Percentiles rank a stretch among this genome's conserved stretches.
Conservation (phyloP, 1,140 invertebrate species). For the Drosophila ironensis region DNA sequence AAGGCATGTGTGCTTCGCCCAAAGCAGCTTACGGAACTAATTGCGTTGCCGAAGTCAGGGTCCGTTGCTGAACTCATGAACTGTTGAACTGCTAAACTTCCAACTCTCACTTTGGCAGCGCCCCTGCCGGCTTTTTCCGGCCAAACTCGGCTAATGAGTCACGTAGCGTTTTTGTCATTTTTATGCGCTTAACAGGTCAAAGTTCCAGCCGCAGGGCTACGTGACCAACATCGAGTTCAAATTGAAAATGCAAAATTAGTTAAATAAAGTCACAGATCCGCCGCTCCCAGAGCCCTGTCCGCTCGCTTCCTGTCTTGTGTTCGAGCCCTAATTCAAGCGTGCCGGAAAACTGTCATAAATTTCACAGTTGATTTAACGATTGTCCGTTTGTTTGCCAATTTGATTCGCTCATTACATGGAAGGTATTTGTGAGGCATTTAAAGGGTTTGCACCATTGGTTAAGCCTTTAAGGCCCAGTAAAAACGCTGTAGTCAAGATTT, state of each 20-base stretch:
- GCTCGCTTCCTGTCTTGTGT: not conserved
- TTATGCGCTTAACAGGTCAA: conserved; percentile 65
- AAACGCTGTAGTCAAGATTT: too few relatives aligned
- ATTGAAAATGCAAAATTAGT: conserved; percentile 69
- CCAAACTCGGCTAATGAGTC: conserved; percentile 55
- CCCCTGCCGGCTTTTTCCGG: conserved; percentile 5
- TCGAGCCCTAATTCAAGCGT: not conserved
- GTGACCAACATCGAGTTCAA: conserved; percentile 52
- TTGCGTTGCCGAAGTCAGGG: conserved; percentile 33
- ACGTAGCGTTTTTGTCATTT: conserved; percentile 74
- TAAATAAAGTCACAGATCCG: conserved; percentile 44
- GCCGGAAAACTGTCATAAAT: conserved; percentile 60
- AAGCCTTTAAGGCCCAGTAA: too few relatives aligned
- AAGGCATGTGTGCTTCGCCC: conserved; percentile 10
- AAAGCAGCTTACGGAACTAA: conserved; percentile 40
- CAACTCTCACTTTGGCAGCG: not conserved
- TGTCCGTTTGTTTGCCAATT: conserved; percentile 35
- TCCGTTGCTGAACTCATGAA: conserved; percentile 31
- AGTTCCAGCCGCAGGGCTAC: conserved; percentile 51
- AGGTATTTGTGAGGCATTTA: not conserved
- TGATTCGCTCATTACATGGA: conserved; percentile 16
- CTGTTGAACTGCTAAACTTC: conserved; percentile 16
- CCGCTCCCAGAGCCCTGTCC: not conserved
- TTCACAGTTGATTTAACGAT: conserved; percentile 63
- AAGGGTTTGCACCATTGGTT: too few relatives aligned